Percentiles rank a stretch among this genome's conserved stretches.
Evolutionary conservation across 2,888 invertebrate genomes (phyloP).

Genomic region (Plebejus argus): DNA sequence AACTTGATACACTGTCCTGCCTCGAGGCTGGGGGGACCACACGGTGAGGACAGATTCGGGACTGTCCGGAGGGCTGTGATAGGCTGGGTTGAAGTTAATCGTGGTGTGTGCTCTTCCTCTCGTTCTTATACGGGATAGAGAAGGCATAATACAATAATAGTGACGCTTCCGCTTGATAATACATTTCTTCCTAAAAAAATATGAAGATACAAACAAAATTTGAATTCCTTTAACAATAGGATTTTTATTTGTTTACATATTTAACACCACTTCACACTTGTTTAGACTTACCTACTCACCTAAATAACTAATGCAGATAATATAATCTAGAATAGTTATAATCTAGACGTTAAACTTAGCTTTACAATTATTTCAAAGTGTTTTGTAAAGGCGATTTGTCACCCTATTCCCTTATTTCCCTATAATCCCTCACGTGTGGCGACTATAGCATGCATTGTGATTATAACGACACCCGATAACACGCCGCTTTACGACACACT

Average conservation of each 20-base stretch:
- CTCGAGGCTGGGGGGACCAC: slow-evolving; percentile 43
- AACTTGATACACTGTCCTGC: slow-evolving; percentile 63
- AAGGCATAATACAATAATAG: too few species aligned
- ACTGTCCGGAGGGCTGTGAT: not conserved
- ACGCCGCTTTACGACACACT: slow-evolving; percentile 42
- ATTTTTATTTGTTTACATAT: too few species aligned
- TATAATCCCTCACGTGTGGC: slow-evolving; percentile 43
- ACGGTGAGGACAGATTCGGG: slow-evolving; percentile 36
- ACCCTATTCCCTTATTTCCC: slow-evolving; percentile 67
- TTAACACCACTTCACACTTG: too few species aligned
- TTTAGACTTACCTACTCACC: too few species aligned
- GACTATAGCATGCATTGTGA: slow-evolving; percentile 45
- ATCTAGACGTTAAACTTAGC: not conserved
- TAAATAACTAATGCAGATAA: too few species aligned
- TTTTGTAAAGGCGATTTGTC: slow-evolving; percentile 39
- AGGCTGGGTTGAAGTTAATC: not conserved
- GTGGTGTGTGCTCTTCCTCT: too few species aligned
- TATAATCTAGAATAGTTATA: too few species aligned
- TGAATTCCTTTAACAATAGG: too few species aligned
- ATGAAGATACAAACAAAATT: too few species aligned
- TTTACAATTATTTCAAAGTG: not conserved
- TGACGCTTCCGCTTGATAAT: too few species aligned
- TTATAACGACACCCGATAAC: slow-evolving; percentile 48
- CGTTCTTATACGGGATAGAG: too few species aligned
- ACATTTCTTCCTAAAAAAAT: too few species aligned